A percentile compares a stretch with the other conserved stretches of the same genome.
These are phyloP conservation scores for Belonocnema kinseyi DNA, from an alignment of 1,140 invertebrate species.

Conservation along the genomic window DNA sequence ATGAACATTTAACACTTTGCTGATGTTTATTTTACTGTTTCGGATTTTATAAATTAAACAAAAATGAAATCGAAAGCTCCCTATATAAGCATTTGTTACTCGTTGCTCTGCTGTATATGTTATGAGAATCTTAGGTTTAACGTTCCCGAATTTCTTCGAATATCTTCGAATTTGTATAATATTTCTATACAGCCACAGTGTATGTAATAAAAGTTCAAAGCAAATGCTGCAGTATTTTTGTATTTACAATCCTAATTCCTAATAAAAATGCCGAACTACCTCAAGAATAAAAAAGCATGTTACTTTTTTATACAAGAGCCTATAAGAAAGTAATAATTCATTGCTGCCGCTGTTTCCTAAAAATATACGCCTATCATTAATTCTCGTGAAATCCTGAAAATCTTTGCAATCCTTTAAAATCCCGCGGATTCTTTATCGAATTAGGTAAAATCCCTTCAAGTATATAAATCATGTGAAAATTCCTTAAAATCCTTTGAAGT, in stretches of 20 bases:
- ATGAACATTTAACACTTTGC: not conserved
- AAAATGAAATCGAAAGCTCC: not conserved
- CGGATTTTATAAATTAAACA: slow-evolving; percentile 6
- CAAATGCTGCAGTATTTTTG: slow-evolving; percentile 38
- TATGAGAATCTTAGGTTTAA: slow-evolving; percentile 48
- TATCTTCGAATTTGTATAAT: slow-evolving; percentile 69
- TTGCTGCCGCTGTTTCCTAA: too few relatives aligned
- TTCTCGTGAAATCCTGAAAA: too few relatives aligned
- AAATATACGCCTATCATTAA: too few relatives aligned
- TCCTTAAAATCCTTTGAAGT: too few relatives aligned
- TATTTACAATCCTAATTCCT: not conserved
- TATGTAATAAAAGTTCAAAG: slow-evolving; percentile 68
- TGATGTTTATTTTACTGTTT: not conserved
- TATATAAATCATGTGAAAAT: too few relatives aligned
- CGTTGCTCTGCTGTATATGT: slow-evolving; percentile 30
- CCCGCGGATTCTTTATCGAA: too few relatives aligned
- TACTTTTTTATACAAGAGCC: too few relatives aligned
- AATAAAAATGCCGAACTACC: not conserved
- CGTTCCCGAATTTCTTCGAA: slow-evolving; percentile 56
- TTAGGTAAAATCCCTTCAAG: too few relatives aligned
- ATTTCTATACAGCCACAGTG: slow-evolving; percentile 71
- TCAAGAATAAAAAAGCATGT: too few relatives aligned
- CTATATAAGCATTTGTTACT: slow-evolving; percentile 18
- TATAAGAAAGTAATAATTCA: too few relatives aligned
- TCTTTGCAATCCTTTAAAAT: too few relatives aligned